Conservation (phyloP, 1,140 invertebrate species). For the Drosophila ogumai region DNA sequence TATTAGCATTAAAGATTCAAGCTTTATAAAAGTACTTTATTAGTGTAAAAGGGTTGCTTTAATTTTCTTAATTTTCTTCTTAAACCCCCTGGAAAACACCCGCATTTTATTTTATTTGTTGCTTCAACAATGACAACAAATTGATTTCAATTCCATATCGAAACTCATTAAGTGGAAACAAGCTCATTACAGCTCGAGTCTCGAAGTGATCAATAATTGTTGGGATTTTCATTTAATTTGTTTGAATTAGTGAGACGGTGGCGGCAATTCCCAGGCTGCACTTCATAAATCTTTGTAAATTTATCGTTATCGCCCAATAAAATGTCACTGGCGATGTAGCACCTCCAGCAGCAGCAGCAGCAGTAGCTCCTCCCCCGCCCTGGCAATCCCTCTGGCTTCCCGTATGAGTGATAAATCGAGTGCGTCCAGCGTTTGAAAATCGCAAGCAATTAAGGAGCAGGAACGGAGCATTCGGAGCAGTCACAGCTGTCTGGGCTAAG, state of each 20-base stretch:
- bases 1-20: not conserved
- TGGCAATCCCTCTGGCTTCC: not conserved
- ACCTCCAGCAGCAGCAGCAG: constrained; percentile 11
- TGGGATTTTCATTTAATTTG: constrained; percentile 78
- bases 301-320: constrained; percentile 82
- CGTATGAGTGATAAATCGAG: constrained; percentile 74
- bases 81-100: constrained; percentile 22
- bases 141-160: constrained; percentile 53
- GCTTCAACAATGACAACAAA: constrained; percentile 75
- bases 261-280: constrained; percentile 53
- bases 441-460: constrained; percentile 70
- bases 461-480: constrained; percentile 26
- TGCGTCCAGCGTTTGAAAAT: constrained; percentile 77
- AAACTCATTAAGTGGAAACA: constrained; percentile 64
- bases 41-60: not conserved
- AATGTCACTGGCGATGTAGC: constrained; percentile 69
- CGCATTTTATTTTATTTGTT: constrained; percentile 63
- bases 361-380: not conserved
- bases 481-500: constrained; percentile 42
- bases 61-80: not conserved
- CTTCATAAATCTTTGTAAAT: constrained; percentile 80
- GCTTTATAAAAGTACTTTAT: not conserved
- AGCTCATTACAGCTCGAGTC: constrained; percentile 52
- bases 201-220: constrained; percentile 72
- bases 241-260: constrained; percentile 68